phyloP scores from a whole-genome alignment of 2,113 vertebrate species.

The Leptobrachium leishanense region DNA sequence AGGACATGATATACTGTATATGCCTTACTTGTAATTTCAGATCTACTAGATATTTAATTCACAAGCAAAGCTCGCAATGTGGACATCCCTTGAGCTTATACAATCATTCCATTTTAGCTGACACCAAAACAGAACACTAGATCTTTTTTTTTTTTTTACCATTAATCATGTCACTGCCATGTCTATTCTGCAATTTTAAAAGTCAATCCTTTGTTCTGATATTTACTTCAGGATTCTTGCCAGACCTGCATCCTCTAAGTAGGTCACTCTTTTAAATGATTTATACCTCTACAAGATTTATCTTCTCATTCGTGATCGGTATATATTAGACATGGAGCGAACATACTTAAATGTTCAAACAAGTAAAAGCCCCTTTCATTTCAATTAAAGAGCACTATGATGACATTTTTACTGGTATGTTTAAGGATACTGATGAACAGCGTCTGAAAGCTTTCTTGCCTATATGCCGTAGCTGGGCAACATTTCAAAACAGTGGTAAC shows the following conservation, averaged over 20 bases:
- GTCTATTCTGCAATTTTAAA: constrained; percentile 26
- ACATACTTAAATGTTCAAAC: not conserved
- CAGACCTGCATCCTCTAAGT: constrained; percentile 26
- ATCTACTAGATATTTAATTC: constrained; percentile 16
- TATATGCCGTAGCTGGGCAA: too few species aligned
- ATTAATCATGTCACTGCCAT: constrained; percentile 11
- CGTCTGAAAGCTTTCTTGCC: too few species aligned
- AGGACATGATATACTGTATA: too few species aligned
- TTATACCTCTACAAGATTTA: constrained; percentile 29
- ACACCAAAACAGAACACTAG: not conserved
- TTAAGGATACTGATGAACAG: too few species aligned
- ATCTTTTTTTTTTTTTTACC: not conserved
- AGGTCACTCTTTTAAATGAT: constrained; percentile 46
- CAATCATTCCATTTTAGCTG: constrained; percentile 4
- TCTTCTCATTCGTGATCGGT: not conserved
- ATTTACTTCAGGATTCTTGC: constrained; percentile 33
- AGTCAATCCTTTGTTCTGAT: constrained; percentile 35
- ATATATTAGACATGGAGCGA: constrained; percentile 19
- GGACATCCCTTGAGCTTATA: not conserved
- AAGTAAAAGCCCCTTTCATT: too few species aligned
- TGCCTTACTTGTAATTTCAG: too few species aligned
- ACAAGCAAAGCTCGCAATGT: not conserved
- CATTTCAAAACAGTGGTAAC: too few species aligned
- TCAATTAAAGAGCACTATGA: too few species aligned
- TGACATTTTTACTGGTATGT: too few species aligned